Evolutionary conservation across 2,113 vertebrate genomes (phyloP).

Genomic region (Bettongia penicillata): DNA sequence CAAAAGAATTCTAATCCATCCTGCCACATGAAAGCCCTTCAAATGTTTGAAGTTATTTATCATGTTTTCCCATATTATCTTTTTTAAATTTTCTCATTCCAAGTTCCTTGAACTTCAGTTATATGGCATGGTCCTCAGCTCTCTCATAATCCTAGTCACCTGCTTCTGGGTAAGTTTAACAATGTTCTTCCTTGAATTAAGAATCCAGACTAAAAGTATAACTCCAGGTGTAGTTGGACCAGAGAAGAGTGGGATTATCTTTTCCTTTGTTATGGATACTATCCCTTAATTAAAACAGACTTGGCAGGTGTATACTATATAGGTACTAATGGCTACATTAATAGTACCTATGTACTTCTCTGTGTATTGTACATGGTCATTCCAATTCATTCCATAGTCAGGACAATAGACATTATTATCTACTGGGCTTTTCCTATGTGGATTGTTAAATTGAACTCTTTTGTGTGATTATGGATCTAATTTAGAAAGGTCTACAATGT

Average conservation of each 20-base stretch:
- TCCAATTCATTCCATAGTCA: not conserved
- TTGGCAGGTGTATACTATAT: not conserved
- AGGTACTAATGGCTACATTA: not conserved
- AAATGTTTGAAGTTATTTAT: not conserved
- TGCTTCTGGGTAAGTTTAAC: not conserved
- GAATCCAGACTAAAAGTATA: not conserved
- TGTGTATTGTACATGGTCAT: not conserved
- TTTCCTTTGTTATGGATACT: not conserved
- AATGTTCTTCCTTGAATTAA: not conserved
- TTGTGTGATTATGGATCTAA: not conserved
- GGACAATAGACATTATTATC: not conserved
- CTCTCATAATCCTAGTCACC: not conserved
- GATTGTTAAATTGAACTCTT: not conserved
- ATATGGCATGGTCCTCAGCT: not conserved
- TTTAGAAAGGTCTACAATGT: not conserved
- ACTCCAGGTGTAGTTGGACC: not conserved
- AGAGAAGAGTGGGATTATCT: not conserved
- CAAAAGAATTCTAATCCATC: not conserved
- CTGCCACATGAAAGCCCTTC: not conserved
- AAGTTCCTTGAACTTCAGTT: not conserved
- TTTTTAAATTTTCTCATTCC: not conserved
- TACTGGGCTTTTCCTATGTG: not conserved
- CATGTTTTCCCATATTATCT: not conserved
- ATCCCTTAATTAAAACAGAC: not conserved
- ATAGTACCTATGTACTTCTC: not conserved